A percentile compares a stretch with the other conserved stretches of the same genome.
phyloP scores from a whole-genome alignment of 2,797 vertebrate genomes.

The Myotis vivesi region DNA sequence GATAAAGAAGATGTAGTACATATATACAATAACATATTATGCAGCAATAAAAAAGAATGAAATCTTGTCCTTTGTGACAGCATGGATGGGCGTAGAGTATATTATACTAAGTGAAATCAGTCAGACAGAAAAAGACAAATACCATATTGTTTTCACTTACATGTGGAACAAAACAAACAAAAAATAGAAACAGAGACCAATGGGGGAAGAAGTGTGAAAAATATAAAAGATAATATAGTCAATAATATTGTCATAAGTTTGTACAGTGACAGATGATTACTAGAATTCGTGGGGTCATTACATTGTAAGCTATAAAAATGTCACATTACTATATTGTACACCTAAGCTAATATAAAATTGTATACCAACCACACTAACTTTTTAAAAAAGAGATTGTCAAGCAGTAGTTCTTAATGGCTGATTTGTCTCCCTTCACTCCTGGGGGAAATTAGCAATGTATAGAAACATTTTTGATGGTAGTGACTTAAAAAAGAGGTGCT shows the following conservation, averaged over 20 bases:
- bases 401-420: neutral
- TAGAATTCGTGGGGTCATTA: neutral
- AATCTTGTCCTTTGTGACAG: neutral
- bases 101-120: neutral
- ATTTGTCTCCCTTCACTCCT: neutral
- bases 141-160: neutral
- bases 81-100: no score
- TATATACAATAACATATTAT: no score
- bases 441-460: neutral
- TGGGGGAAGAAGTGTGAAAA: neutral
- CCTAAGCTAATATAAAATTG: neutral
- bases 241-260: neutral
- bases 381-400: neutral
- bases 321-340: neutral
- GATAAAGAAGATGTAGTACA: neutral
- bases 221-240: neutral
- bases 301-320: neutral
- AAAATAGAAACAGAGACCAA: neutral
- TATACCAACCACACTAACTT: neutral
- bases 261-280: no score
- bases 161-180: neutral
- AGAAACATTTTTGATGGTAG: neutral
- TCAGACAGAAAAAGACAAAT: neutral
- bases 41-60: neutral
- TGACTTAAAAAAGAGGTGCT: neutral